Base-by-base conservation (phyloP, 2,888 invertebrate species). In the Nematopogon swammerdamellus region DNA sequence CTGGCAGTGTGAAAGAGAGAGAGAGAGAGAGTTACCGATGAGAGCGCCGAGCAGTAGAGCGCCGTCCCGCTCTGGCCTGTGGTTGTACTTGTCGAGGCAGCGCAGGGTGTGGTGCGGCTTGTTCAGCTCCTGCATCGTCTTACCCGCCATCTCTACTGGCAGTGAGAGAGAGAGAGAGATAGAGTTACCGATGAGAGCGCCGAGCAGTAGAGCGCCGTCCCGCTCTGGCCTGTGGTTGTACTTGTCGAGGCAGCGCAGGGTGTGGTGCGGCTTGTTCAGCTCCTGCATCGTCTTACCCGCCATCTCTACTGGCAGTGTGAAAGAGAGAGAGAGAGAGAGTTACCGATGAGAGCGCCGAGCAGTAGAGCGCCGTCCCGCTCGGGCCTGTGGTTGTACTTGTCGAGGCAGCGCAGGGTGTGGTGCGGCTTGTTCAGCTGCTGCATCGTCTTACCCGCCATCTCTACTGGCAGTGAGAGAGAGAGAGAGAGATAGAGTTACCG, bases 161-260 rank as follows among this genome's bases (percentile, higher is more conserved):
- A n/a, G n/a, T n/a, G n/a, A n/a, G n/a, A n/a, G n/a, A n/a, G n/a
- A n/a, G n/a, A n/a, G n/a, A n/a, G n/a, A n/a, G n/a, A n/a, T n/a
- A 25, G 25, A 25, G 6, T 67, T 60, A 74, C 85, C 88, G 47
- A 89, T 82, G 6, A 91, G 70, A 1, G 88, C 68, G 0, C 87
- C 88, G 1, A 92, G 75, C 19, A 92, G 72, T 20, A 91, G 72
- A 4, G 84, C 79, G 0, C 87, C 89, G 56, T 90, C 89, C 29
- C n/a, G 4, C 25, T 25, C 25, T 8, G 25, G 8, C 4, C 81
- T 68, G 47, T 85, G 76, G 0, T 84, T 85, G 57, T 85, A 84
- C 4, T 74, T 61, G 68, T 89, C 89, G 16, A 86, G 67, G 57
- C 91, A 90, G 5, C 88, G 68, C 79, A 91, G 81, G 30, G 76